Percentiles rank a stretch among this genome's conserved stretches.
Conservation (phyloP, 2,113 vertebrate genomes). For the Lophochroa leadbeateri region DNA sequence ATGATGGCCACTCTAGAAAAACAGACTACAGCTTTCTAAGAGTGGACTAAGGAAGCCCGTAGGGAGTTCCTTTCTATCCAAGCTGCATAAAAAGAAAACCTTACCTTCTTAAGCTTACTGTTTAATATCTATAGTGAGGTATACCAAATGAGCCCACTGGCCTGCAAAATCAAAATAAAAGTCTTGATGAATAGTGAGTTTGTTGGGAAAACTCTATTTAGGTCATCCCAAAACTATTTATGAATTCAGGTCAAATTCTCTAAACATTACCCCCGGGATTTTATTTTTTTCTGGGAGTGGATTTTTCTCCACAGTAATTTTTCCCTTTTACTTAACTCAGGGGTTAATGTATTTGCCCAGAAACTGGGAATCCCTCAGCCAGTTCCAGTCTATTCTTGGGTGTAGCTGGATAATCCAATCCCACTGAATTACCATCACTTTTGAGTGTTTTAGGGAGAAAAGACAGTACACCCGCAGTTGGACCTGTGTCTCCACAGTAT, state of each 20-base stretch:
- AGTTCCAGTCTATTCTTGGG: neutral
- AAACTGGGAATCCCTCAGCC: neutral
- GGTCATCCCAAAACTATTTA: neutral
- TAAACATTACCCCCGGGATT: neutral
- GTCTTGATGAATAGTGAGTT: neutral
- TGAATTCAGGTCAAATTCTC: neutral
- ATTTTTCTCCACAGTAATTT: neutral
- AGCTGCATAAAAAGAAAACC: neutral
- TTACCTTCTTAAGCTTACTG: neutral
- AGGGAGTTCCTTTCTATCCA: neutral
- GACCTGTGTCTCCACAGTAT: neutral
- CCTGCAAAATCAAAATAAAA: neutral
- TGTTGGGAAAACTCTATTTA: slow-evolving; percentile 11
- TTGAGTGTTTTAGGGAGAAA: neutral
- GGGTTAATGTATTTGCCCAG: neutral
- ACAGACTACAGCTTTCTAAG: neutral
- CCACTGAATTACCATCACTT: neutral
- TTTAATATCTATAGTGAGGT: neutral
- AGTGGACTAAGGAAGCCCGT: neutral
- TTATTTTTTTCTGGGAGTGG: neutral
- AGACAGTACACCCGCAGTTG: neutral
- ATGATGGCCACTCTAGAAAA: neutral
- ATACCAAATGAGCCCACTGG: neutral
- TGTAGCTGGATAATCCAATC: neutral
- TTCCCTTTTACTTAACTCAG: neutral